phyloP scores from a whole-genome alignment of 2,113 vertebrate genomes.

The Cottus gobio region DNA sequence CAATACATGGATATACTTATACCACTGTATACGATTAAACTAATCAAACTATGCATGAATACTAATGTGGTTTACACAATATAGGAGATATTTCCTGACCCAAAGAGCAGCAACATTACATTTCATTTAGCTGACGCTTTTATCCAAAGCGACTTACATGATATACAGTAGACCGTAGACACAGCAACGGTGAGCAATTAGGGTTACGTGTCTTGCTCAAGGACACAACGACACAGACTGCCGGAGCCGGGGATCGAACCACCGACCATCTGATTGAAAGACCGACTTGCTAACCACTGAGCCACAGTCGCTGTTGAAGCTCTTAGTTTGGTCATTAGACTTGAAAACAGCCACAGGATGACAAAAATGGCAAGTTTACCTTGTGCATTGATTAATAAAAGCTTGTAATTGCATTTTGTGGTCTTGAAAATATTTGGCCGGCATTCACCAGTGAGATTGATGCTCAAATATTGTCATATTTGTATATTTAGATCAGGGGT shows the following conservation, averaged over 20 bases:
- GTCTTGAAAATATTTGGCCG: no score
- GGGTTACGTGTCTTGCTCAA: no score
- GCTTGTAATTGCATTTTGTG: neutral
- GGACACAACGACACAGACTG: no score
- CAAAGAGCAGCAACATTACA: neutral
- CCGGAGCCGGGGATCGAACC: no score
- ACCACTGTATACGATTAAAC: slow-evolving; percentile 13
- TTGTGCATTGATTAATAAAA: neutral
- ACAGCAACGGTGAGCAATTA: no score
- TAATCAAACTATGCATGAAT: slow-evolving; percentile 7
- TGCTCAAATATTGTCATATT: neutral
- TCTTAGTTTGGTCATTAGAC: neutral
- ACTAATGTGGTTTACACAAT: slow-evolving; percentile 15
- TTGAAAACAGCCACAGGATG: neutral
- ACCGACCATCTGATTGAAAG: no score
- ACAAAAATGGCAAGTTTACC: neutral
- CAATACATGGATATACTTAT: slow-evolving; percentile 38
- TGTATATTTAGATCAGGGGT: no score
- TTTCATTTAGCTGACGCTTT: no score
- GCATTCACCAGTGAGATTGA: neutral
- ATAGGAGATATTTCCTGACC: slow-evolving; percentile 1
- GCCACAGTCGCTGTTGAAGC: neutral
- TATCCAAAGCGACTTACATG: no score
- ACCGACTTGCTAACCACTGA: no score
- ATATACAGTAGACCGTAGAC: no score